Conservation (phyloP, 1,140 invertebrate species). For the Drosophila novamexicana region DNA sequence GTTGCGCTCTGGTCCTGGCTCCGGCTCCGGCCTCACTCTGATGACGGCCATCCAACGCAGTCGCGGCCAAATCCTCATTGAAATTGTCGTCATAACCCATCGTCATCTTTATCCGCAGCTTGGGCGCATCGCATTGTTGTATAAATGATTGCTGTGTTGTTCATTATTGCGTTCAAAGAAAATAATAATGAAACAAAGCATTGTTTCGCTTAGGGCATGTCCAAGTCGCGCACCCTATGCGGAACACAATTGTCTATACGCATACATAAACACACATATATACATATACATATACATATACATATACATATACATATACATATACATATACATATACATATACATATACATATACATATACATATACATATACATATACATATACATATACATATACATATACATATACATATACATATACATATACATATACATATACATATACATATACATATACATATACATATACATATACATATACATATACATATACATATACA, state of each 20-base stretch:
- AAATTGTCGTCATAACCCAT: constrained; percentile 65
- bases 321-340: neutral
- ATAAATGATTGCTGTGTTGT: constrained; percentile 66
- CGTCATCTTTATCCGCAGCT: constrained; percentile 35
- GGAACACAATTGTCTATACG: neutral
- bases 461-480: too few species aligned
- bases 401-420: too few species aligned
- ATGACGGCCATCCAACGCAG: constrained; percentile 66
- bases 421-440: too few species aligned
- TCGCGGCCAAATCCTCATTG: constrained; percentile 60
- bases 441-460: too few species aligned
- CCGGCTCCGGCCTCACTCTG: constrained; percentile 25
- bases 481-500: too few species aligned
- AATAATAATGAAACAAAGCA: constrained; percentile 55
- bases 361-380: too few species aligned
- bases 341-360: too few species aligned
- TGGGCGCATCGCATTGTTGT: constrained; percentile 63
- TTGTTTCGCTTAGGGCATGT: constrained; percentile 26
- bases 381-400: too few species aligned
- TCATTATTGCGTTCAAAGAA: constrained; percentile 58
- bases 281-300: neutral
- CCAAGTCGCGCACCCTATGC: constrained; percentile 4
- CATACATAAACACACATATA: neutral
- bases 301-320: constrained; percentile 2
- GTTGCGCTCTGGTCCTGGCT: constrained; percentile 16